These are phyloP conservation scores for Morelia viridis DNA, from an alignment of 2,797 vertebrate genomes.

Conservation along the genomic window DNA sequence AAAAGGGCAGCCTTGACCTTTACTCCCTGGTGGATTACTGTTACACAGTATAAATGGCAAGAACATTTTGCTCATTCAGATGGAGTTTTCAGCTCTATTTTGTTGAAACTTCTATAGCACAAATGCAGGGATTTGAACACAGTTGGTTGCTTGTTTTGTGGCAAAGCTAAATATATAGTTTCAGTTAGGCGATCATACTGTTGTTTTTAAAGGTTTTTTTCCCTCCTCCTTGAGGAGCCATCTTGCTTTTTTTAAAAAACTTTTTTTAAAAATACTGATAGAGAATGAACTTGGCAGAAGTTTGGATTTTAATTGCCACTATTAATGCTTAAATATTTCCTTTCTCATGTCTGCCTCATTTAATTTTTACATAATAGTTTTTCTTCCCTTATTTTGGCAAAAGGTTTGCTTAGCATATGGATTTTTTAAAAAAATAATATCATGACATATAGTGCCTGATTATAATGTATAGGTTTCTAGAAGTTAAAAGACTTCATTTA, in stretches of 20 bases:
- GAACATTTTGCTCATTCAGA: slow-evolving; percentile 69
- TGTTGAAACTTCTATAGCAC: slow-evolving; percentile 54
- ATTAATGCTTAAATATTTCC: background rate
- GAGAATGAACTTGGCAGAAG: background rate
- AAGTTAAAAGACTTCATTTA: background rate
- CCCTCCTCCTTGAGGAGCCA: background rate
- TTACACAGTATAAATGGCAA: slow-evolving; percentile 76
- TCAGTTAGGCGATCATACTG: slow-evolving; percentile 5
- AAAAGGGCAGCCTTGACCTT: slow-evolving; percentile 78
- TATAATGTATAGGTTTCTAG: background rate
- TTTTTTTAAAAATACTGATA: background rate
- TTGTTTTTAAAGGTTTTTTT: background rate
- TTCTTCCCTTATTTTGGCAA: background rate
- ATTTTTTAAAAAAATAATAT: background rate
- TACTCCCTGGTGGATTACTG: slow-evolving; percentile 74
- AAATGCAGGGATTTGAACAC: slow-evolving; percentile 51
- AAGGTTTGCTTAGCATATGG: background rate
- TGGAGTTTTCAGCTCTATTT: slow-evolving; percentile 61
- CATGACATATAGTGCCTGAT: background rate
- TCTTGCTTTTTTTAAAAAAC: background rate
- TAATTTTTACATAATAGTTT: background rate
- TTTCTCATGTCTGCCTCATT: background rate
- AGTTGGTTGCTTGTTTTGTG: slow-evolving; percentile 60
- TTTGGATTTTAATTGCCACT: background rate
- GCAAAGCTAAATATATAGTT: slow-evolving; percentile 50